A percentile compares a stretch with the other conserved stretches of the same genome.
Conservation (phyloP, 2,888 invertebrate genomes). For the Mechanitis messenoides region DNA sequence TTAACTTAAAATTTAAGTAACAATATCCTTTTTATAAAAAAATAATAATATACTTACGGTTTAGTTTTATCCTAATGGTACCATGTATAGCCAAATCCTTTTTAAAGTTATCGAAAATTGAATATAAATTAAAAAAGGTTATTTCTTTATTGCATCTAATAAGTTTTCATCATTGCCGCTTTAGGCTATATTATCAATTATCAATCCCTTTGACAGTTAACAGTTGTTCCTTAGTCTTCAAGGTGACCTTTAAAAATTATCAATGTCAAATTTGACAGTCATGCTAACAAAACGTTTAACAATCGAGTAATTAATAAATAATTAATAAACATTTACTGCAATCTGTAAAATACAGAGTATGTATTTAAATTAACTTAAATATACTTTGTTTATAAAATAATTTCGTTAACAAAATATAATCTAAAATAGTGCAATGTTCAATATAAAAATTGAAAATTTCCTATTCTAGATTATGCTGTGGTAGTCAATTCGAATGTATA, state of each 20-base stretch:
- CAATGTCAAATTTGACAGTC: constrained; percentile 16
- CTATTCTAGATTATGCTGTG: too few species aligned
- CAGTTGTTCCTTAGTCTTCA: constrained; percentile 1
- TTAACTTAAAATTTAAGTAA: not conserved
- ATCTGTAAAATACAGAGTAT: not conserved
- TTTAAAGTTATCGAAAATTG: too few species aligned
- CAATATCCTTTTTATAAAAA: not conserved
- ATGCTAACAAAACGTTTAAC: too few species aligned
- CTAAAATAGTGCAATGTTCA: too few species aligned
- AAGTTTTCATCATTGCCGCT: constrained; percentile 3
- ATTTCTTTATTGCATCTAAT: not conserved
- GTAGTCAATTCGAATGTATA: too few species aligned
- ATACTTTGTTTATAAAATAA: too few species aligned
- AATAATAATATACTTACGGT: not conserved
- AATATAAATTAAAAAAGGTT: too few species aligned
- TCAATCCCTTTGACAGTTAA: constrained; percentile 1
- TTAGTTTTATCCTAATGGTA: not conserved
- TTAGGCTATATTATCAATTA: not conserved
- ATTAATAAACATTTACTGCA: not conserved
- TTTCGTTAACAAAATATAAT: too few species aligned
- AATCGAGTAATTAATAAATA: not conserved
- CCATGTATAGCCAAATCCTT: not conserved
- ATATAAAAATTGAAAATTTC: too few species aligned
- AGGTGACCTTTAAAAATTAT: constrained; percentile 16
- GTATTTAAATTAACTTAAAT: too few species aligned